phyloP scores from a whole-genome alignment of 2,113 vertebrate genomes.

The Garra rufa region DNA sequence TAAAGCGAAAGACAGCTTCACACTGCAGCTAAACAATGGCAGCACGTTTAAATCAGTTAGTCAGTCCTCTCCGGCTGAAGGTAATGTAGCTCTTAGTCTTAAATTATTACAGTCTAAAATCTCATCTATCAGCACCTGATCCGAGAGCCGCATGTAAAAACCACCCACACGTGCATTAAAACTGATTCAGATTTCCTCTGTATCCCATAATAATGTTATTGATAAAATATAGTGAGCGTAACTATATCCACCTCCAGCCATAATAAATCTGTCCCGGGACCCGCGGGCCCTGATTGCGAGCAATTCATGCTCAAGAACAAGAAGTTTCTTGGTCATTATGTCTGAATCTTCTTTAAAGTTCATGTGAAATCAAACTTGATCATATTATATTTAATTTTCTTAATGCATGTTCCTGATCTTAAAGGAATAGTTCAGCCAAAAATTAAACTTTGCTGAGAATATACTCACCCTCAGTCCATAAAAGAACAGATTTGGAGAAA shows the following conservation, averaged over 20 bases:
- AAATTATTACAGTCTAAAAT: neutral
- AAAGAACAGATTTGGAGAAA: neutral
- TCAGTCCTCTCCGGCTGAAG: slow-evolving; percentile 40
- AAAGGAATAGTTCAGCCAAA: neutral
- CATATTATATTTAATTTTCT: neutral
- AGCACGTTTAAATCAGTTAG: slow-evolving; percentile 51
- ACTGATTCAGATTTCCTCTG: neutral
- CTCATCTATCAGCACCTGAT: neutral
- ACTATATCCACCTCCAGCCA: neutral
- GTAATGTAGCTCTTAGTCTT: slow-evolving; percentile 49
- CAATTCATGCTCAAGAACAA: neutral
- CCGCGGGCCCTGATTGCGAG: neutral
- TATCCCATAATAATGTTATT: neutral
- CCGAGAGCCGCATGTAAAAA: neutral
- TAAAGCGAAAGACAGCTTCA: slow-evolving; percentile 66
- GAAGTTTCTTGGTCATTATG: neutral
- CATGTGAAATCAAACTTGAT: neutral
- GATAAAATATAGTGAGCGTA: neutral
- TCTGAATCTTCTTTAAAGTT: neutral
- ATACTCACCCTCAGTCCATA: neutral
- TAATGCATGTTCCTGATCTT: neutral
- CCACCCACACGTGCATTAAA: neutral
- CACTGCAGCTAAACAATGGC: slow-evolving; percentile 57
- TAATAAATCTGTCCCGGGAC: neutral
- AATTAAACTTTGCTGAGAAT: too few relatives aligned